Evolutionary conservation across 2,113 vertebrate genomes (phyloP).

Genomic region (Noctilio leporinus): DNA sequence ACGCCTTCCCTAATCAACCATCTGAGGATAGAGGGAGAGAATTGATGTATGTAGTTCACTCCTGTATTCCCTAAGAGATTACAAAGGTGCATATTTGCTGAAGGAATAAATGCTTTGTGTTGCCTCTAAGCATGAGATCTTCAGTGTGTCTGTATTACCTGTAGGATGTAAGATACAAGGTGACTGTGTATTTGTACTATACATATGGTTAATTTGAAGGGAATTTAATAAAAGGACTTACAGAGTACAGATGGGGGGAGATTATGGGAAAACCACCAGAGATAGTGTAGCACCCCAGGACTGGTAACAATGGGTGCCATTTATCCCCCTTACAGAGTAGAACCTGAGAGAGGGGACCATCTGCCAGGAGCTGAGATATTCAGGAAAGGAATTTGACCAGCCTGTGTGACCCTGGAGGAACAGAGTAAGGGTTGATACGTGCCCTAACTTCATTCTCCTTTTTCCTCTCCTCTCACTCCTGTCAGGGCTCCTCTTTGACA

Average conservation of each 20-base stretch:
- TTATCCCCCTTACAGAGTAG: not conserved
- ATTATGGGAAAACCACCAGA: not conserved
- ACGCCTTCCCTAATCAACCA: not conserved
- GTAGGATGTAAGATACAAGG: not conserved
- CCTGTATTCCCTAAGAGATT: not conserved
- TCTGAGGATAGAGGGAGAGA: not conserved
- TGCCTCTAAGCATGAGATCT: not conserved
- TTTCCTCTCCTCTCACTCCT: not conserved
- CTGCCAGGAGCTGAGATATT: not conserved
- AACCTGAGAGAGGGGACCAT: not conserved
- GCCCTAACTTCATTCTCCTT: not conserved
- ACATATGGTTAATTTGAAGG: not conserved
- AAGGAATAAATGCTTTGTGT: not conserved
- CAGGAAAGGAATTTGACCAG: not conserved
- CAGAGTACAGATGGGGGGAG: not conserved
- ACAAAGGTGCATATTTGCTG: not conserved
- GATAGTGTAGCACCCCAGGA: not conserved
- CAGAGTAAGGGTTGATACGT: not conserved
- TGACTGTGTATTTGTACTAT: not conserved
- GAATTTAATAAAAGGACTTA: not conserved
- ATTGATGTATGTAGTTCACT: not conserved
- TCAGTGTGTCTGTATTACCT: not conserved
- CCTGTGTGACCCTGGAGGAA: not conserved
- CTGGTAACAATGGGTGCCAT: not conserved
- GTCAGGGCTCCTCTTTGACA: not conserved